Percentiles rank a stretch among this genome's conserved stretches.
These are phyloP conservation scores for Bagarius yarrelli DNA, from an alignment of 2,113 vertebrate species.

Conservation along the genomic window DNA sequence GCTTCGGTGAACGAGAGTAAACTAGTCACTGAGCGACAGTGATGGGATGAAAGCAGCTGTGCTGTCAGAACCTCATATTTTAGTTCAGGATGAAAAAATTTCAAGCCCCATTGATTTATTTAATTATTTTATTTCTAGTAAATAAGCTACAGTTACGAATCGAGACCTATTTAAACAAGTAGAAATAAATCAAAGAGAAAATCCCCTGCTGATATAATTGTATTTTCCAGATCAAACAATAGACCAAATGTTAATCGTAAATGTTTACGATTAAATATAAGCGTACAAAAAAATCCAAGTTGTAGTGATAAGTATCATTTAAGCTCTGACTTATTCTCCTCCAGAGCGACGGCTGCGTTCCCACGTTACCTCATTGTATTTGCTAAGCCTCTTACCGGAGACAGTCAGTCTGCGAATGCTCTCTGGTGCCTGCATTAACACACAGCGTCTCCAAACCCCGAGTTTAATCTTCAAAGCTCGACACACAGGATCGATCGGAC, in stretches of 20 bases:
- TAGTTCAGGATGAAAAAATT: background rate
- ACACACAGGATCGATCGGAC: slow-evolving; percentile 57
- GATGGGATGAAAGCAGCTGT: background rate
- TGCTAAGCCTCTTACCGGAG: background rate
- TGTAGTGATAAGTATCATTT: too few species aligned
- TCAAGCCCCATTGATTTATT: background rate
- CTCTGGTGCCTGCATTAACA: slow-evolving; percentile 57
- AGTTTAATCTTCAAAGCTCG: slow-evolving; percentile 53
- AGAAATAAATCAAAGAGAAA: background rate
- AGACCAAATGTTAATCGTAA: too few species aligned
- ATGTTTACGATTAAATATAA: too few species aligned
- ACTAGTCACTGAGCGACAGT: background rate
- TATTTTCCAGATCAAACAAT: background rate
- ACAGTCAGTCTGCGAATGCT: slow-evolving; percentile 12
- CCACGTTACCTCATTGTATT: background rate
- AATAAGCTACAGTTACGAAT: background rate
- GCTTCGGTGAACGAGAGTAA: slow-evolving; percentile 20
- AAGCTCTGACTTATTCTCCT: background rate
- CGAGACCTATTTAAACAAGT: background rate
- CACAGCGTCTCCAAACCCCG: slow-evolving; percentile 36
- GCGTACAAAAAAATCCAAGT: too few species aligned
- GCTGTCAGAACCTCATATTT: background rate
- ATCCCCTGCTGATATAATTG: background rate
- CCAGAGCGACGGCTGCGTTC: background rate
- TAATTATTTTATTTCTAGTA: background rate